Base-by-base conservation (phyloP, 2,797 vertebrate genomes). In the Hoplostethus atlanticus region DNA sequence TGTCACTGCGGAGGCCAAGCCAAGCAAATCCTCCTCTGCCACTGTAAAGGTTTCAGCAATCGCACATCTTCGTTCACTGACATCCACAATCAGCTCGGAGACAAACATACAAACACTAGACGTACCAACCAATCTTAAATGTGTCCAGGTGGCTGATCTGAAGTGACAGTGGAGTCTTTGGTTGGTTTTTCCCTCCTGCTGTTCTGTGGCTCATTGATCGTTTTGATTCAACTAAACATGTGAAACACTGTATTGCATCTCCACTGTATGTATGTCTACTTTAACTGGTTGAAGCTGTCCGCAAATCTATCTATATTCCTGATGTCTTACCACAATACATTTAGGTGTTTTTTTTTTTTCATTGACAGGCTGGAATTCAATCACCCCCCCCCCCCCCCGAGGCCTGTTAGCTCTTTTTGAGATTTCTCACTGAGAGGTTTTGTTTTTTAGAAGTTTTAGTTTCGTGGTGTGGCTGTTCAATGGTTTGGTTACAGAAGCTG, bases 171-270 rank as follows among this genome's bases (percentile, higher is more conserved):
- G 0, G 40, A 36, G 52, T 53, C 44, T 60, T 6, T 21, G 8
- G 36, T 21, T 47, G 54, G 31, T 52, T 36, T n/a, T 6, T 66
- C 25, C 3, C 16, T 16, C 17, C 3, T 36, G 36, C 36, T 47
- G 7, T 12, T 46, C 42, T 46, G 42, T 13, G 3, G 42, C 40
- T 55, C 17, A 17, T 47, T 13, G 12, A 40, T 52, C 17, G 42
- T 15, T 21, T 30, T 61, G 1, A 8, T 16, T 54, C 16, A 12
- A 40, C 3, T 44, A 6, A 81, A 66, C 60, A 16, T 55, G 63
- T 52, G 42, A 71, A 71, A 67, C 57, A 51, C 59, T 65, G 53
- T 36, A 55, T 51, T 67, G 63, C 59, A 60, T 57, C 61, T 73
- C 30, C 13, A 34, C 40, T 53, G 63, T 67, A 3, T 53, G 25